phyloP scores from a whole-genome alignment of 2,113 vertebrate genomes.

The Crotalus tigris region DNA sequence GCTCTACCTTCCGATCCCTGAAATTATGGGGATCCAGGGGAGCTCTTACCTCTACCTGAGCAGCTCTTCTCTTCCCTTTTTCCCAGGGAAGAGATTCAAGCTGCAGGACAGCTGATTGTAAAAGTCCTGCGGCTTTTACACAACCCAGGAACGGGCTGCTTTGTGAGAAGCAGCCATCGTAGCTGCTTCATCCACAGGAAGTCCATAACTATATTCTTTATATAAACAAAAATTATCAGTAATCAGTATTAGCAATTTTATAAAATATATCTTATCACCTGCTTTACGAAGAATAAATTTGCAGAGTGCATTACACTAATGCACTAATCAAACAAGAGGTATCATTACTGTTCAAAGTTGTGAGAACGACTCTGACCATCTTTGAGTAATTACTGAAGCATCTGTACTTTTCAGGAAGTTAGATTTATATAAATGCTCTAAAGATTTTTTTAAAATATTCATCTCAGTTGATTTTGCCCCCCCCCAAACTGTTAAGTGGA shows the following conservation, averaged over 20 bases:
- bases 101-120: no score
- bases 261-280: conserved; percentile 10
- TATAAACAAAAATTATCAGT: not conserved
- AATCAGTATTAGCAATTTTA: not conserved
- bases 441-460: not conserved
- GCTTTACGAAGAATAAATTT: not conserved
- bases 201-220: not conserved
- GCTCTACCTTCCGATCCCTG: no score
- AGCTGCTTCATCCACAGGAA: no score
- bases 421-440: not conserved
- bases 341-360: not conserved
- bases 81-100: no score
- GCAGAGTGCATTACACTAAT: conserved; percentile 10
- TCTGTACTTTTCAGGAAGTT: conserved; percentile 22
- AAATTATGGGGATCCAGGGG: no score
- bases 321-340: conserved; percentile 13
- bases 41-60: no score
- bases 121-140: no score
- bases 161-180: no score
- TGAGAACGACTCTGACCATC: conserved; percentile 3
- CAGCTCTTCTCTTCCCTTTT: no score
- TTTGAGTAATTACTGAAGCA: conserved; percentile 14
- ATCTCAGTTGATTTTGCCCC: not conserved
- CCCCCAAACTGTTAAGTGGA: not conserved
- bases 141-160: no score